These are phyloP conservation scores for Thelaira solivaga DNA, from an alignment of 2,888 invertebrate genomes.

Conservation along the genomic window DNA sequence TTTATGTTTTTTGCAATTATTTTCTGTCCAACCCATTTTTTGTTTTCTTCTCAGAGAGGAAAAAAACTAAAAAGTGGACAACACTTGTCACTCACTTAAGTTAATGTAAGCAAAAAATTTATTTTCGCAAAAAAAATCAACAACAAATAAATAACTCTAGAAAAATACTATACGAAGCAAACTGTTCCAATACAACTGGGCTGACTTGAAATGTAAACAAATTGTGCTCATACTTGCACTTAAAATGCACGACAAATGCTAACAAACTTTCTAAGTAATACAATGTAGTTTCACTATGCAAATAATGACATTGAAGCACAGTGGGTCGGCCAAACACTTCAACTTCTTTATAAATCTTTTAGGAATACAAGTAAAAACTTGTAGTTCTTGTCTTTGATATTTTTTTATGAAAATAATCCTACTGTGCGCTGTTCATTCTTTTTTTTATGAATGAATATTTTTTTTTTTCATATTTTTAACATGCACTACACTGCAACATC, in stretches of 20 bases:
- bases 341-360: too few species aligned
- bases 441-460: too few species aligned
- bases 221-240: neutral
- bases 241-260: neutral
- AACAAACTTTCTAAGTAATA: neutral
- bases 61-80: constrained; percentile 11
- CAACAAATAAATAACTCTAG: neutral
- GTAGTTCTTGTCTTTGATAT: too few species aligned
- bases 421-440: too few species aligned
- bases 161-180: neutral
- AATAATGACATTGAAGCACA: neutral
- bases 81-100: constrained; percentile 19
- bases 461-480: too few species aligned
- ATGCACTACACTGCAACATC: too few species aligned
- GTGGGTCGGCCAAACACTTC: too few species aligned
- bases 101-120: constrained; percentile 33
- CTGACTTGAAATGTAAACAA: neutral
- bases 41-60: neutral
- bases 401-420: too few species aligned
- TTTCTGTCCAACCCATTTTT: too few species aligned
- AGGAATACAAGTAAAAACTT: too few species aligned
- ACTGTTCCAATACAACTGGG: too few species aligned
- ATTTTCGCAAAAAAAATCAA: neutral
- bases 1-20: too few species aligned
- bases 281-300: neutral